Percentiles rank a stretch among this genome's conserved stretches.
phyloP scores from a whole-genome alignment of 2,113 vertebrate genomes.

The Hippolais icterina region DNA sequence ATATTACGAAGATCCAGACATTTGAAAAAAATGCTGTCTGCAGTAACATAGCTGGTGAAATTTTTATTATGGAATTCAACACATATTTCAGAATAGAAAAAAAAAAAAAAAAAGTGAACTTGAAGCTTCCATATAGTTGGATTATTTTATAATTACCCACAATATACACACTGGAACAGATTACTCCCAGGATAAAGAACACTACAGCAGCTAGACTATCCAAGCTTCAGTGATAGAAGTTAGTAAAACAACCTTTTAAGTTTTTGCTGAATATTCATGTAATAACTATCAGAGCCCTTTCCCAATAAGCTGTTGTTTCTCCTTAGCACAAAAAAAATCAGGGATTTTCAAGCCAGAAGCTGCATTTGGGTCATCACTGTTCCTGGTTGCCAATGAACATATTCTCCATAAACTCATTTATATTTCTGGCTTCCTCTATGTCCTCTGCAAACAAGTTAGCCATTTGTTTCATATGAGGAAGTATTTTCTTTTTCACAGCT shows the following conservation, averaged over 20 bases:
- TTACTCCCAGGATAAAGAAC: not conserved
- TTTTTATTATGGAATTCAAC: not conserved
- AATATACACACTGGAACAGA: not conserved
- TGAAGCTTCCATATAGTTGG: not conserved
- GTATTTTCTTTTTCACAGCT: not conserved
- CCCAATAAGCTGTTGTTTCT: not conserved
- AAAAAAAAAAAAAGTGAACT: not conserved
- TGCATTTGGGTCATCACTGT: not conserved
- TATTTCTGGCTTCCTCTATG: not conserved
- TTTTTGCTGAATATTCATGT: not conserved
- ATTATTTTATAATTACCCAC: not conserved
- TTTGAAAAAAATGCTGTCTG: not conserved
- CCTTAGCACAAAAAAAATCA: not conserved
- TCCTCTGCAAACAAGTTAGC: not conserved
- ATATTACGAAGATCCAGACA: not conserved
- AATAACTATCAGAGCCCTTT: not conserved
- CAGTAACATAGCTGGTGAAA: not conserved
- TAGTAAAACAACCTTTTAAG: not conserved
- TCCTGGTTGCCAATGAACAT: not conserved
- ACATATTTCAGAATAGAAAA: not conserved
- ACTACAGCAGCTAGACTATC: not conserved
- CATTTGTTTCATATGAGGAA: not conserved
- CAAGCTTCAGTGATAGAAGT: not conserved
- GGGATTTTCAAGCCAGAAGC: not conserved
- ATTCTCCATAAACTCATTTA: not conserved